Base-by-base conservation (phyloP, 2,797 vertebrate species). In the Helostoma temminkii region DNA sequence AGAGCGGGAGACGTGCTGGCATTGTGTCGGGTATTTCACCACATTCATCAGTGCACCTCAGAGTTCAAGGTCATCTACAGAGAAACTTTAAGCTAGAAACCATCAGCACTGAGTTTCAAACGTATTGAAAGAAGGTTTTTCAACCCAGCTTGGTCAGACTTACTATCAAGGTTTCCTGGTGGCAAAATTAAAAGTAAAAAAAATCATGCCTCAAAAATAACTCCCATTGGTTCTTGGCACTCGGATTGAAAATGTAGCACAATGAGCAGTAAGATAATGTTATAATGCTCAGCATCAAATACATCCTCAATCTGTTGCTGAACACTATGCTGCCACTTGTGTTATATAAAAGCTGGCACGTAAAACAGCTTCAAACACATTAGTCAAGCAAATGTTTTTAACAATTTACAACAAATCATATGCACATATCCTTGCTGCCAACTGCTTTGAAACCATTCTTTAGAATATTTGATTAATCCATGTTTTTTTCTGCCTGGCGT, bases 31-130 rank as follows among this genome's bases (percentile, higher is more conserved):
- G 2, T 30, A 43, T 83, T 76, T 80, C 66, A 67, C 48, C 71
- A 78, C 12, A 70, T 76, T 24, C 43, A 69, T 74, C 60, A 5
- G n/a, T 76, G 34, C 43, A 0, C 18, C 34, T 62, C 10, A 52
- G 25, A 50, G 21, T 59, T 69, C 49, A 56, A 30, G 37, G 30
- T 68, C 52, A 68, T 58, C 22, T 22, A 48, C 64, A 71, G 54
- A 75, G 45, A 21, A 54, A 54, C 34, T 61, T 75, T 47, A 14
- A 57, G 54, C 47, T 42, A 46, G 52, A 67, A 71, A 57, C 56
- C 32, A 55, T 48, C 48, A 52, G 63, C 45, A 49, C 7, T 54
- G 6, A 9, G 21, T 66, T 74, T 69, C 32, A 69, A 63, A 66
- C 42, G 59, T 28, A 57, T 73, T 57, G 9, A 15, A 55, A 19